A percentile compares a stretch with the other conserved stretches of the same genome.
phyloP scores from a whole-genome alignment of 2,113 vertebrate genomes.

The Dascyllus trimaculatus region DNA sequence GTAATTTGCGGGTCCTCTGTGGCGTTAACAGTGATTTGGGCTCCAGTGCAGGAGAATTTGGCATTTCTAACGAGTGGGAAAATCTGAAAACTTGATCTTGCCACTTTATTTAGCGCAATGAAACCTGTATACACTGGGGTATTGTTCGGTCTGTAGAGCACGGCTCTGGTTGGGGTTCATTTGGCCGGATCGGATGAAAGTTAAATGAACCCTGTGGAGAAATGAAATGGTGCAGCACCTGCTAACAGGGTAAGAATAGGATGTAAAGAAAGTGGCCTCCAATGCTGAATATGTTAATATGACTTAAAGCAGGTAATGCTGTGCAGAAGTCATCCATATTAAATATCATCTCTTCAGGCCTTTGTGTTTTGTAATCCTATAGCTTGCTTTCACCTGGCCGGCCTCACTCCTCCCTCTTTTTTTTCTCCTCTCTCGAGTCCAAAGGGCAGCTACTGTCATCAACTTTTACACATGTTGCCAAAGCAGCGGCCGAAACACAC shows the following conservation, averaged over 20 bases:
- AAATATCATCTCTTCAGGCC: background rate
- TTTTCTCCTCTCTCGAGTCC: constrained; percentile 39
- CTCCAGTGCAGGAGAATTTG: background rate
- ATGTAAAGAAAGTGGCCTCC: background rate
- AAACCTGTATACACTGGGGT: background rate
- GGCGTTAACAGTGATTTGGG: background rate
- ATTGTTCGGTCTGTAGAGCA: constrained; percentile 21
- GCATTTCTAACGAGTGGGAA: background rate
- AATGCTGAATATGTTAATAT: too few species aligned
- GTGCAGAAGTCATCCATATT: background rate
- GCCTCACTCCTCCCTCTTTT: constrained; percentile 8
- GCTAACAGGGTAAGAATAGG: background rate
- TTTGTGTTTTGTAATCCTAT: constrained; percentile 9
- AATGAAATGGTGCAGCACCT: constrained; percentile 23
- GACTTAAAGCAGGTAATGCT: background rate
- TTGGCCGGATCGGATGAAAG: constrained; percentile 37
- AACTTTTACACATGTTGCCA: constrained; percentile 65
- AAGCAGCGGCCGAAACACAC: constrained; percentile 68
- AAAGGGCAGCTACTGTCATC: constrained; percentile 71
- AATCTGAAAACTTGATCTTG: background rate
- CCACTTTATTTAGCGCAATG: constrained; percentile 5
- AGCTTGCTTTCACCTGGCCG: background rate
- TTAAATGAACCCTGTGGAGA: constrained; percentile 35
- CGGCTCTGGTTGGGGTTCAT: background rate
- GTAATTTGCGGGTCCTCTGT: background rate